phyloP scores from a whole-genome alignment of 1,140 invertebrate species.

The Scaptomyza hsui region DNA sequence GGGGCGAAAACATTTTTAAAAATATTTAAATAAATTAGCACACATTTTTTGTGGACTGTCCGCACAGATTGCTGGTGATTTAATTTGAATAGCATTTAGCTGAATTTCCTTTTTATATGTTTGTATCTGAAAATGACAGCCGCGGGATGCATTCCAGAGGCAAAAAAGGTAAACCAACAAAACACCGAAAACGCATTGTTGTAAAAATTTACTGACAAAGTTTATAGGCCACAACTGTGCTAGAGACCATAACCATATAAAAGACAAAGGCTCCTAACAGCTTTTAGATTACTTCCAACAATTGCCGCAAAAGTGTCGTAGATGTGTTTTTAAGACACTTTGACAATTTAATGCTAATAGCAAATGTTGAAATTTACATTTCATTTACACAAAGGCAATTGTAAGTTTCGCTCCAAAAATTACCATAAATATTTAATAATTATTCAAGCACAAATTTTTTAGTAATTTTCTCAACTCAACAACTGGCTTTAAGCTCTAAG shows the following conservation, averaged over 20 bases:
- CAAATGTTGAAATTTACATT: conserved; percentile 55
- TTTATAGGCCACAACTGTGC: conserved; percentile 74
- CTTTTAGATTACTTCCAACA: conserved; percentile 28
- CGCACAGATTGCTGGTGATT: conserved; percentile 70
- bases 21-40: conserved; percentile 81
- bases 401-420: too few species aligned
- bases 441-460: background rate
- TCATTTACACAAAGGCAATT: conserved; percentile 9
- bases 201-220: conserved; percentile 71
- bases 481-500: background rate
- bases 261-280: conserved; percentile 5
- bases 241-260: conserved; percentile 47
- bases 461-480: background rate
- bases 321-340: conserved; percentile 29
- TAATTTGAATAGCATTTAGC: conserved; percentile 72
- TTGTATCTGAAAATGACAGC: conserved; percentile 17
- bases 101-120: conserved; percentile 42
- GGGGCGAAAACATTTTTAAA: conserved; percentile 50
- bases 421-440: background rate
- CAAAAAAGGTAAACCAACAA: conserved; percentile 9
- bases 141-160: conserved; percentile 49
- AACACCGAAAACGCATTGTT: conserved; percentile 51
- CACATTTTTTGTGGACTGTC: conserved; percentile 44
- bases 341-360: conserved; percentile 41
- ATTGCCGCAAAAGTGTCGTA: conserved; percentile 45